A percentile compares a stretch with the other conserved stretches of the same genome.
These are phyloP conservation scores for Galerucella pusilla DNA, from an alignment of 2,888 invertebrate genomes.

Conservation along the genomic window DNA sequence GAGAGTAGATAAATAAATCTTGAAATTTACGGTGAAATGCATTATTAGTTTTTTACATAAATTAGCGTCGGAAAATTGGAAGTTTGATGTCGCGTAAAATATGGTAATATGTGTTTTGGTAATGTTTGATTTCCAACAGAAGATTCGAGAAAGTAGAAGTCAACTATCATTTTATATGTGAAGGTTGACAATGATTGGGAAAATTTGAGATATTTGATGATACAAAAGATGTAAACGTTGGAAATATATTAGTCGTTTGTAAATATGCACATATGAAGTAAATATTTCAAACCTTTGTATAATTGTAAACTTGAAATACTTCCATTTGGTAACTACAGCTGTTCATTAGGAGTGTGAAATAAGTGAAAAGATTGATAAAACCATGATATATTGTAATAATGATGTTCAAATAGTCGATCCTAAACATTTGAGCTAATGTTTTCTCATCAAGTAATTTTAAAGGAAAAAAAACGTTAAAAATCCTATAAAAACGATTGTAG, in stretches of 20 bases:
- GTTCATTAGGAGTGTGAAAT: too few relatives aligned
- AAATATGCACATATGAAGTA: neutral
- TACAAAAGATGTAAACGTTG: neutral
- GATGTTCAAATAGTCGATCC: too few relatives aligned
- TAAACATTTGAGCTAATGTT: neutral
- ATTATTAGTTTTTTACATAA: too few relatives aligned
- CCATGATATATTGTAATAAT: too few relatives aligned
- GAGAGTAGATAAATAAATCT: too few relatives aligned
- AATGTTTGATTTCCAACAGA: slow-evolving; percentile 5
- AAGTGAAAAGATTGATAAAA: neutral
- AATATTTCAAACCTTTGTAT: neutral
- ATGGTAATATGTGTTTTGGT: slow-evolving; percentile 24
- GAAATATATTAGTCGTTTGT: neutral
- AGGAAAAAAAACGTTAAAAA: too few relatives aligned
- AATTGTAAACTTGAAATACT: slow-evolving; percentile 3
- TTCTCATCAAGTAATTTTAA: neutral
- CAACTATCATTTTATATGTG: neutral
- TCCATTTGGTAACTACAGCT: too few relatives aligned
- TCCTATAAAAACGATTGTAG: too few relatives aligned
- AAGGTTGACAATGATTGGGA: neutral
- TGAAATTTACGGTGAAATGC: too few relatives aligned
- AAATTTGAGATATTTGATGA: neutral
- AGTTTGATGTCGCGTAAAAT: slow-evolving; percentile 11
- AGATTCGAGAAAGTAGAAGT: neutral
- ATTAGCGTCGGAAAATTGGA: too few relatives aligned